Evolutionary conservation across 2,888 invertebrate genomes (phyloP), one percentile per base, ranked within the genome.

Genomic region (Zygogramma bicolorata): DNA sequence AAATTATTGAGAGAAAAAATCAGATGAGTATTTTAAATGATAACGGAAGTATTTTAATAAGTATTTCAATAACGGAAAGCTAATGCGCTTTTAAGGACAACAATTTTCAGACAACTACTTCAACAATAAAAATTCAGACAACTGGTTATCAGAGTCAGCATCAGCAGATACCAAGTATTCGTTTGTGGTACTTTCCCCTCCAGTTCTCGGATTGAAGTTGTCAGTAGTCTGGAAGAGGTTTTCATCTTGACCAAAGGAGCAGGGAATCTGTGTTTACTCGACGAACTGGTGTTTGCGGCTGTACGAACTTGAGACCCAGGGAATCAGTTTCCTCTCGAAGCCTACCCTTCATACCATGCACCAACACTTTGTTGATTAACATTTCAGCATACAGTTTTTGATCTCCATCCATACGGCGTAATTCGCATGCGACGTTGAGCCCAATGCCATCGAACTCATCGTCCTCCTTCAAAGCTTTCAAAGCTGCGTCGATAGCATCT

Each of bases 381-480:
- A 71, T 74, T 74, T 74, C 71, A 38, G 74, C 42, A 57, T 67
- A 13, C 27, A 65, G 65, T 49, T n/a, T 57, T 18, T 65, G 68
- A 38, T 61, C 68, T 34, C 31, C 53, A 58, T 71, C 62, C 31
- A 74, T 42, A 34, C 27, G 25, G 38, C 68, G 25, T 42, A 75
- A 62, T 59, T 71, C 68, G 31, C 61, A 31, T 38, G 70, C 76
- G 18, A 74, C 66, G 61, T 73, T 76, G 67, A 53, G 53, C 57
- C 66, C 66, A 22, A 66, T 66, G 25, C 53, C 34, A 66, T 66
- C 59, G 18, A 57, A 65, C 34, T 65, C 34, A 20, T 65, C 53
- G 31, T 53, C 65, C 46, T 46, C 46, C 46, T 46, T 46, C 46
- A 46, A 46, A 46, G 8, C 46, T 46, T 46, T 46, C 46, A 46